Percentiles rank a stretch among this genome's conserved stretches.
These are phyloP conservation scores for Ibidorhyncha struthersii DNA, from an alignment of 2,113 vertebrate genomes.

Conservation along the genomic window DNA sequence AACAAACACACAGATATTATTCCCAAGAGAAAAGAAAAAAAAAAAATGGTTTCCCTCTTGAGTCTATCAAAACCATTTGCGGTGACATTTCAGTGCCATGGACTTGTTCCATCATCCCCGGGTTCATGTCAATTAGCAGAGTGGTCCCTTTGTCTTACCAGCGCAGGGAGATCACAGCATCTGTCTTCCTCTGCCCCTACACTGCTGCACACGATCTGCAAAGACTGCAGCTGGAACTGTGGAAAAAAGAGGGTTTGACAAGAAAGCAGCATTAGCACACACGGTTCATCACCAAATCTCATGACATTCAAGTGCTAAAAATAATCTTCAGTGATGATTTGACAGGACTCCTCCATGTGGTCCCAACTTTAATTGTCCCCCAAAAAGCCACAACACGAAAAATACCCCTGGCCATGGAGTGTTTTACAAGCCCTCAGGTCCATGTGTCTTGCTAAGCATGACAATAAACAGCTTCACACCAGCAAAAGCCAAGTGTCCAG, in stretches of 20 bases:
- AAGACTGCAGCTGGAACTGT: slow-evolving; percentile 91
- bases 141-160: slow-evolving; percentile 69
- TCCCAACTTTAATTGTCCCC: not conserved
- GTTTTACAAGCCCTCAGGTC: not conserved
- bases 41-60: not conserved
- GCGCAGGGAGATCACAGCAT: slow-evolving; percentile 90
- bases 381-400: not conserved
- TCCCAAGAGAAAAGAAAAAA: not conserved
- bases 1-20: not conserved
- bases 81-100: not conserved
- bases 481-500: not conserved
- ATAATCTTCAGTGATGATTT: not conserved
- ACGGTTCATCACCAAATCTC: not conserved
- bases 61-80: not conserved
- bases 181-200: slow-evolving; percentile 82
- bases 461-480: not conserved
- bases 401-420: not conserved
- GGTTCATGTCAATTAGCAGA: not conserved
- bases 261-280: not conserved
- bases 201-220: slow-evolving; percentile 86
- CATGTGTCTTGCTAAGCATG: not conserved
- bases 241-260: not conserved
- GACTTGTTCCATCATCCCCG: not conserved
- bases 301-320: not conserved
- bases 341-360: not conserved